Evolutionary conservation across 2,113 vertebrate genomes (phyloP).

Genomic region (Sapayoa aenigma): DNA sequence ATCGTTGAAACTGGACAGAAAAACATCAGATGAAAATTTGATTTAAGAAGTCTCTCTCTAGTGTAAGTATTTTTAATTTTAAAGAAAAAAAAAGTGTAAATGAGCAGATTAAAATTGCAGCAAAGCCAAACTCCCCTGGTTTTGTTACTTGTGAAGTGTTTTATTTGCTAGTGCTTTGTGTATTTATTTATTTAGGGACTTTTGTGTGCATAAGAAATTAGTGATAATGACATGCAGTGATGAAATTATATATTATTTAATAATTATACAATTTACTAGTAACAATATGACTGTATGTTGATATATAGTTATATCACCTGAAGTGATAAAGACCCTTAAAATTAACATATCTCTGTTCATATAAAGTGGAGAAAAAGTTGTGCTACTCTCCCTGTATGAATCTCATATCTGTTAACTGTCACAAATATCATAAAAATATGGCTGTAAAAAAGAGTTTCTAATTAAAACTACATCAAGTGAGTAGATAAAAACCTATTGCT

Average conservation of each 20-base stretch:
- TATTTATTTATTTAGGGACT: not conserved
- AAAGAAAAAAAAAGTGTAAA: not conserved
- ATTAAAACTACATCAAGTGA: not conserved
- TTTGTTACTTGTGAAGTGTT: not conserved
- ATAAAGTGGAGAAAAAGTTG: not conserved
- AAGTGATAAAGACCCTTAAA: not conserved
- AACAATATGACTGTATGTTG: not conserved
- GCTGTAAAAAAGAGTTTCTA: not conserved
- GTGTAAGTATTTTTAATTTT: not conserved
- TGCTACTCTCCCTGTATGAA: fast-evolving
- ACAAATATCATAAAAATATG: not conserved
- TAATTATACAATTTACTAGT: not conserved
- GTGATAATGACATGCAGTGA: not conserved
- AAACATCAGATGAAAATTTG: not conserved
- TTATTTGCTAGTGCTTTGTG: not conserved
- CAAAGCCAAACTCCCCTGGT: not conserved
- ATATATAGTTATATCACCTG: not conserved
- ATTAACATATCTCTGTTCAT: not conserved
- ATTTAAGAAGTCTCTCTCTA: not conserved
- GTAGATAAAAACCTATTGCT: not conserved
- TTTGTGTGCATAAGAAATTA: not conserved
- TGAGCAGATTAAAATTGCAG: not conserved
- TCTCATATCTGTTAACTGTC: not conserved
- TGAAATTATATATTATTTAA: not conserved
- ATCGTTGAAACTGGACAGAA: not conserved